Conservation (phyloP, 2,113 vertebrate genomes). For the Okapia johnstoni region DNA sequence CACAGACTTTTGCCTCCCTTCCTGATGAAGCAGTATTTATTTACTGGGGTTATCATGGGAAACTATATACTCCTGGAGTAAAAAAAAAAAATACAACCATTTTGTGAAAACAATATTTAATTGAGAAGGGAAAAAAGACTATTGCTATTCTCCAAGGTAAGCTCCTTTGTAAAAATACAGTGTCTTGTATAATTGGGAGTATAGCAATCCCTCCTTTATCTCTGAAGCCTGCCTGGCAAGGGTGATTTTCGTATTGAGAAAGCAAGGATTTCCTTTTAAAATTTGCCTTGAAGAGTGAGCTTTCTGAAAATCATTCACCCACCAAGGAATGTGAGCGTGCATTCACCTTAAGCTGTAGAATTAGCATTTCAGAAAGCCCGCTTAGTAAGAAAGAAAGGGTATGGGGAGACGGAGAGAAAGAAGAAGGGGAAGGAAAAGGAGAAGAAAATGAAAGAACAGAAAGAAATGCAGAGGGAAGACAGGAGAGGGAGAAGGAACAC, state of each 20-base stretch:
- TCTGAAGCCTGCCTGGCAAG: neutral
- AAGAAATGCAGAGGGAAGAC: neutral
- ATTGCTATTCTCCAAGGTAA: neutral
- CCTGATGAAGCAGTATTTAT: neutral
- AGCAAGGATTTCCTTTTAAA: constrained; percentile 24
- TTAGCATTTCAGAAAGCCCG: neutral
- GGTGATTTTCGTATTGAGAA: neutral
- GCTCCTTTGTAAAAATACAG: neutral
- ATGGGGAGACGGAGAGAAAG: neutral
- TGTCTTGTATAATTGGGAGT: neutral
- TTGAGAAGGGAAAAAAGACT: neutral
- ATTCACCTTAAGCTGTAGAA: neutral
- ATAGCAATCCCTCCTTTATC: neutral
- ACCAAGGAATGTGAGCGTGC: neutral
- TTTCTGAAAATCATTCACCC: constrained; percentile 2
- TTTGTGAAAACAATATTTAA: constrained; percentile 13
- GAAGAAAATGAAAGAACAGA: neutral
- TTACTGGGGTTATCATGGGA: neutral
- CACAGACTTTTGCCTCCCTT: neutral
- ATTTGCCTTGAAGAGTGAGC: neutral
- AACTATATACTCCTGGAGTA: neutral
- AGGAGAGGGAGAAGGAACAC: neutral
- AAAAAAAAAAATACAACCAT: neutral
- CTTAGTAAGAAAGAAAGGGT: neutral
- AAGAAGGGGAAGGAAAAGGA: too few species aligned